Base-by-base conservation (phyloP, 2,888 invertebrate species). In the Nomada ferruginata region DNA sequence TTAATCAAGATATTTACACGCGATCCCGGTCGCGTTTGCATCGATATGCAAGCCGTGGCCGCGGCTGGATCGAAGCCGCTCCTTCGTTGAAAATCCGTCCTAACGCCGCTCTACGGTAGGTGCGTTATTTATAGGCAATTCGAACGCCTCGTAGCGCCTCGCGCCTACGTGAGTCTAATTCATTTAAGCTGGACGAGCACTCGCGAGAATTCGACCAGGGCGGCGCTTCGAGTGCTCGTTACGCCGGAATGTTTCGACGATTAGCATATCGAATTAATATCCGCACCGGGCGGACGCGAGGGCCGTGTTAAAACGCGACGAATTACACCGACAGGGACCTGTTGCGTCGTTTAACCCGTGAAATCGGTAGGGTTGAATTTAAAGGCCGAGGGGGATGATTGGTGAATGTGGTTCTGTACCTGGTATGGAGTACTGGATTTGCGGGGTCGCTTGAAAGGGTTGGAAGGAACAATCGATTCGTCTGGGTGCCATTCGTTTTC, bases 1-100 rank as follows among this genome's bases (percentile, higher is more conserved):
- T 91, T 91, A 91, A 91, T 91, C 90, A 86, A 91, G 91, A 87
- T 90, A 91, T 91, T 91, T 90, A 89, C 91, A 91, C 88, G 90
- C 89, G 82, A 84, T 87, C 88, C 85, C 83, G 83, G 91, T 89
- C 89, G 86, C 86, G 82, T 72, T 29, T 82, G 79, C 76, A 90
- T 90, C 89, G 86, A 89, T 89, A 90, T 91, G 87, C 90, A 84
- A 83, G 82, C 82, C 85, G 85, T 83, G 79, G 85, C 82, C 83
- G 85, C 83, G 87, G 79, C 84, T 89, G 89, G 87, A 89, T 89
- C 78, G 87, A 73, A 83, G 88, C 89, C 89, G 89, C 85, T 85
- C 89, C 88, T 87, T 89, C 84, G 85, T 80, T 87, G 89, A 89
- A 88, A 89, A 89, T 87, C 87, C 85, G 76, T 81, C 85, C 81